A percentile compares a stretch with the other conserved stretches of the same genome.
Evolutionary conservation across 1,140 invertebrate genomes (phyloP).

Genomic region (Homalodisca vitripennis): DNA sequence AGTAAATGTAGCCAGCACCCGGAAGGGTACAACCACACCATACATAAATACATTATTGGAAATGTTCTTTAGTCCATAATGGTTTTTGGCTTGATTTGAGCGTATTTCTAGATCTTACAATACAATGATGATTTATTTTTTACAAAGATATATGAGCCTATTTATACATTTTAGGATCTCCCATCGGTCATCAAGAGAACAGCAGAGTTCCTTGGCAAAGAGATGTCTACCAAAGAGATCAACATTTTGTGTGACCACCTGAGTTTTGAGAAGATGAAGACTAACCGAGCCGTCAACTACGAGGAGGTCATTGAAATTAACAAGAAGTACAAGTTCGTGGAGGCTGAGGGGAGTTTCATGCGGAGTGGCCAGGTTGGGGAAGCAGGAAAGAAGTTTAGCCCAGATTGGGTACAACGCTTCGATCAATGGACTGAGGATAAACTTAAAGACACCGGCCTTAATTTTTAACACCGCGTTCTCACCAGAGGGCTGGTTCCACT

Average conservation of each 20-base stretch:
- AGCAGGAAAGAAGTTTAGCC: constrained; percentile 78
- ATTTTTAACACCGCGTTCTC: too few species aligned
- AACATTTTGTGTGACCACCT: constrained; percentile 67
- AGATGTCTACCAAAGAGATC: constrained; percentile 63
- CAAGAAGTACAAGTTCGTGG: constrained; percentile 50
- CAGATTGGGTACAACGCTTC: constrained; percentile 65
- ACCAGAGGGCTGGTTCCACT: too few species aligned
- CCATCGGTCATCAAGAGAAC: constrained; percentile 62
- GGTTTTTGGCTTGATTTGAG: too few species aligned
- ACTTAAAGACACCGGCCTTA: constrained; percentile 34
- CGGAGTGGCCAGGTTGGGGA: constrained; percentile 81
- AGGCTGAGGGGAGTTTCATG: constrained; percentile 64
- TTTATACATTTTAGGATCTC: constrained; percentile 58
- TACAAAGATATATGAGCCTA: too few species aligned
- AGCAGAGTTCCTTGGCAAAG: constrained; percentile 70
- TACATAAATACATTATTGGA: too few species aligned
- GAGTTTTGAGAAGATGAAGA: constrained; percentile 64
- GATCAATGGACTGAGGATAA: constrained; percentile 73
- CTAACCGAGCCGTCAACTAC: constrained; percentile 71
- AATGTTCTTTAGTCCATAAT: too few species aligned
- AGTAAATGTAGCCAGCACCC: too few species aligned
- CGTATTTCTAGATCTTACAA: too few species aligned
- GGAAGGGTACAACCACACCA: too few species aligned
- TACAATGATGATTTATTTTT: too few species aligned
- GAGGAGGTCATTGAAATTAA: constrained; percentile 48